Evolutionary conservation across 2,797 vertebrate species (phyloP).

Genomic region (Oreochromis grahami): DNA sequence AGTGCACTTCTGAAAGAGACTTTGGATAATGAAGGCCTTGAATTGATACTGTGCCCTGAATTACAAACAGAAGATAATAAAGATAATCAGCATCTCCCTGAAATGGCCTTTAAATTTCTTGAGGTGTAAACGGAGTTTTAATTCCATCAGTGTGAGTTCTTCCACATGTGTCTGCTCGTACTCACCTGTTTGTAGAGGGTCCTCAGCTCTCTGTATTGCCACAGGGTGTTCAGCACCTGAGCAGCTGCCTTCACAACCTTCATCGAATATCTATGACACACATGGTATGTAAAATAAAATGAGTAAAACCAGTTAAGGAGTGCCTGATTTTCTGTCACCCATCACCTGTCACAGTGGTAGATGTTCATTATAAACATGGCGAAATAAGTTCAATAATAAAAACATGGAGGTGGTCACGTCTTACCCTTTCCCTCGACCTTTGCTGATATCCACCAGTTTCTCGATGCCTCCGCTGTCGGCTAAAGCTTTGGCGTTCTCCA

Average conservation of each 20-base stretch:
- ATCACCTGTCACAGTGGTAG: neutral
- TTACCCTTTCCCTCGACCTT: slow-evolving; percentile 93
- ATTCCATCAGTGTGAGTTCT: no score
- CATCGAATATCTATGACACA: slow-evolving; percentile 83
- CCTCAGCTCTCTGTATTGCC: slow-evolving; percentile 97
- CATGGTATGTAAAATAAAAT: neutral
- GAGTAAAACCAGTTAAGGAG: neutral
- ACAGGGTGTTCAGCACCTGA: slow-evolving; percentile 95
- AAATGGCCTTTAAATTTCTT: neutral
- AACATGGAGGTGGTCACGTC: neutral
- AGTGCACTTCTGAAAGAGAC: neutral
- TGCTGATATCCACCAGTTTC: slow-evolving; percentile 96
- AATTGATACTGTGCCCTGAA: neutral
- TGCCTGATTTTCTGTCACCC: neutral
- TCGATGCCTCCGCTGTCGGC: slow-evolving; percentile 93
- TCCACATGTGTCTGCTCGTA: neutral
- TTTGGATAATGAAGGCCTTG: neutral
- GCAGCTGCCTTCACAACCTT: slow-evolving; percentile 97
- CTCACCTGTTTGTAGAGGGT: slow-evolving; percentile 96
- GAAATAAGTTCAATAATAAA: neutral
- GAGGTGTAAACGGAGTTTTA: neutral
- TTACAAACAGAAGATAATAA: neutral
- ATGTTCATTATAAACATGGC: neutral
- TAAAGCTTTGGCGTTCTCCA: slow-evolving; percentile 96
- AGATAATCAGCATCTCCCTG: neutral